These are phyloP conservation scores for Diarsia mendica DNA, from an alignment of 2,888 invertebrate genomes.

Conservation along the genomic window DNA sequence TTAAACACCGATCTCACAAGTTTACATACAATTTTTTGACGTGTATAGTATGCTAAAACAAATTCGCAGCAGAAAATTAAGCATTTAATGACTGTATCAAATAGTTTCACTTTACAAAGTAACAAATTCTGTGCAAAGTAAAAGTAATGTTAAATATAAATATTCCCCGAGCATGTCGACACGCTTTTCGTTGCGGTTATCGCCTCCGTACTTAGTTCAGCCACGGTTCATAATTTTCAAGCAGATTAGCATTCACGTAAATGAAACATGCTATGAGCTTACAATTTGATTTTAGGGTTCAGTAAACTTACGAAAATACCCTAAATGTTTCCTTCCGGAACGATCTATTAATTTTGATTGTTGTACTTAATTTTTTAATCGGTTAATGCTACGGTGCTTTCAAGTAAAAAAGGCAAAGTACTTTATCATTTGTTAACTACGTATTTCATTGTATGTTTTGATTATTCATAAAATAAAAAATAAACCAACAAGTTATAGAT, in stretches of 20 bases:
- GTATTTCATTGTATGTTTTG: background rate
- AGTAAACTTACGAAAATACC: conserved; percentile 17
- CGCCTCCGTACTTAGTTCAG: conserved; percentile 47
- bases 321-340: conserved; percentile 22
- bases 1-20: background rate
- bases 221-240: conserved; percentile 56
- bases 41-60: background rate
- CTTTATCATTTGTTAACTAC: background rate
- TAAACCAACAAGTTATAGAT: conserved; percentile 18
- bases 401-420: background rate
- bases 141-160: conserved; percentile 25
- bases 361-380: conserved; percentile 4
- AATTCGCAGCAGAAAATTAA: background rate
- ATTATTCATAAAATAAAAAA: background rate
- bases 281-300: conserved; percentile 36
- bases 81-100: background rate
- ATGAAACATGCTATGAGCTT: conserved; percentile 50
- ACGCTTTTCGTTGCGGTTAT: conserved; percentile 47
- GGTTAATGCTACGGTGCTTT: background rate
- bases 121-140: conserved; percentile 23
- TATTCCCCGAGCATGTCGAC: conserved; percentile 51
- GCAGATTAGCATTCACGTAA: conserved; percentile 52
- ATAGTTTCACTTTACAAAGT: conserved; percentile 3
- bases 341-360: background rate
- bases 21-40: background rate